A percentile compares a stretch with the other conserved stretches of the same genome.
Conservation (phyloP, 2,797 vertebrate genomes). For the Amphiprion clarkii region DNA sequence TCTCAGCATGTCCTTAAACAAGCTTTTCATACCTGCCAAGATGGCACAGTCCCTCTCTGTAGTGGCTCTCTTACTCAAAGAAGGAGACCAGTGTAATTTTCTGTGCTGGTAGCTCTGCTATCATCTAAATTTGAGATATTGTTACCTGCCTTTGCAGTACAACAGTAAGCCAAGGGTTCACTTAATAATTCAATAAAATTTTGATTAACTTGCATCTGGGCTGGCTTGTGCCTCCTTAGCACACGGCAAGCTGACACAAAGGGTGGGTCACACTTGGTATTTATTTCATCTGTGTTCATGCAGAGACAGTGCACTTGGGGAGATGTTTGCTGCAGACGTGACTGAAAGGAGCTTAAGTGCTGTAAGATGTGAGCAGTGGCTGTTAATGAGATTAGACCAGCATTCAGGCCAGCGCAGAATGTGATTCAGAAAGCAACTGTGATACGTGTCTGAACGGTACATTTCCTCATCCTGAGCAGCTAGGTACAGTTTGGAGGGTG, state of each 20-base stretch:
- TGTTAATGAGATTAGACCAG: slow-evolving; percentile 83
- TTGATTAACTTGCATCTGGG: slow-evolving; percentile 53
- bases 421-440: slow-evolving; percentile 75
- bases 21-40: slow-evolving; percentile 20
- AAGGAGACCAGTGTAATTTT: slow-evolving; percentile 46
- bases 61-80: slow-evolving; percentile 21
- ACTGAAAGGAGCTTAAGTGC: slow-evolving; percentile 82
- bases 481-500: background rate
- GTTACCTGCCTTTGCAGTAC: slow-evolving; percentile 15
- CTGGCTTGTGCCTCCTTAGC: slow-evolving; percentile 24
- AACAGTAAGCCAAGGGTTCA: slow-evolving; percentile 25
- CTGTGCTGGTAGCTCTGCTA: slow-evolving; percentile 33
- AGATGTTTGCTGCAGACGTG: slow-evolving; percentile 77
- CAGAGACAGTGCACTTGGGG: slow-evolving; percentile 52
- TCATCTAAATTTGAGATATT: slow-evolving; percentile 37
- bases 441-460: slow-evolving; percentile 39
- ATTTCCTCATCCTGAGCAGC: slow-evolving; percentile 36
- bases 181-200: slow-evolving; percentile 57
- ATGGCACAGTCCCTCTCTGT: background rate
- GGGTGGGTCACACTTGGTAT: slow-evolving; percentile 44
- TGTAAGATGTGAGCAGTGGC: slow-evolving; percentile 81
- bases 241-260: slow-evolving; percentile 31
- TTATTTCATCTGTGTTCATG: slow-evolving; percentile 57
- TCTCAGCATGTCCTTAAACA: slow-evolving; percentile 34
- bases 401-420: slow-evolving; percentile 75